Evolutionary conservation across 2,113 vertebrate species (phyloP).

Genomic region (Menidia beryllina): DNA sequence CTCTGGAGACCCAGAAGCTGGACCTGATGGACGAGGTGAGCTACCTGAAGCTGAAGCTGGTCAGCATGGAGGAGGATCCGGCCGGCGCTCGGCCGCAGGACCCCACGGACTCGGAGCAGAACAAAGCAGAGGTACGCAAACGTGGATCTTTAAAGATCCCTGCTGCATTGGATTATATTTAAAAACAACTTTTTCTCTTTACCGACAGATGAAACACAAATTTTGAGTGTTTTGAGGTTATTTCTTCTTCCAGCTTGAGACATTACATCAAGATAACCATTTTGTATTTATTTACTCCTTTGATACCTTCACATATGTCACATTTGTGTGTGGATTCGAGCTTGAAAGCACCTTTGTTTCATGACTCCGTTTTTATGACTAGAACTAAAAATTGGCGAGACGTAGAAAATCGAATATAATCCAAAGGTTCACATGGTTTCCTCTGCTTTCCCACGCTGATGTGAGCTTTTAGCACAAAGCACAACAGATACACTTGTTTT

Average conservation of each 20-base stretch:
- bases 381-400: too few species aligned
- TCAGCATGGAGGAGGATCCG: constrained; percentile 90
- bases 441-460: not conserved
- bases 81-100: constrained; percentile 53
- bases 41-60: constrained; percentile 93
- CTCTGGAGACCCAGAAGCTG: constrained; percentile 94
- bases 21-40: constrained; percentile 96
- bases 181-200: too few species aligned
- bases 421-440: not conserved
- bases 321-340: too few species aligned
- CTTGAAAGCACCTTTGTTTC: too few species aligned
- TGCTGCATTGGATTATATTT: not conserved
- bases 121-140: constrained; percentile 95
- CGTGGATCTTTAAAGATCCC: too few species aligned
- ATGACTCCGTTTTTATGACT: not conserved
- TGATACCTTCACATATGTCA: too few species aligned
- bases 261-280: too few species aligned
- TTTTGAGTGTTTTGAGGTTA: too few species aligned
- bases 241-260: too few species aligned
- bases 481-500: not conserved
- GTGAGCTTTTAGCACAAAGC: not conserved
- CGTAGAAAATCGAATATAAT: too few species aligned
- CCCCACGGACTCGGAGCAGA: constrained; percentile 85
- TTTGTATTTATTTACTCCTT: too few species aligned
- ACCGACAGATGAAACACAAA: too few species aligned